These are phyloP conservation scores for Esox niger DNA, from an alignment of 2,113 vertebrate genomes.

Conservation along the genomic window DNA sequence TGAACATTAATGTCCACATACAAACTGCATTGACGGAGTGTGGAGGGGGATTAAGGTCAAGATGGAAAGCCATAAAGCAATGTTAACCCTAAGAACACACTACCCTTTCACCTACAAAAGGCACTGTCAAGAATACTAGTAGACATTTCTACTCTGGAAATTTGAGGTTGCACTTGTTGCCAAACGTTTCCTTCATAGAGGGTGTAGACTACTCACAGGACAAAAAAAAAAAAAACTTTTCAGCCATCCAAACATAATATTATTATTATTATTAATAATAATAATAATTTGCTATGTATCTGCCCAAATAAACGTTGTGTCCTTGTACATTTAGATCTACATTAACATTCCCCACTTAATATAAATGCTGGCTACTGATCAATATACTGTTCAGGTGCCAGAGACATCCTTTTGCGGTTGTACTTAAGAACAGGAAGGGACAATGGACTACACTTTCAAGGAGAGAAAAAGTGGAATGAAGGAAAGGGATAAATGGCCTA, in stretches of 20 bases:
- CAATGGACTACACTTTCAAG: background rate
- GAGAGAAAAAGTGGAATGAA: background rate
- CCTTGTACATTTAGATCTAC: slow-evolving; percentile 16
- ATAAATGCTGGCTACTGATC: slow-evolving; percentile 2
- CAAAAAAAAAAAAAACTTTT: background rate
- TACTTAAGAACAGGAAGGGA: slow-evolving; percentile 26
- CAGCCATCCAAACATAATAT: background rate
- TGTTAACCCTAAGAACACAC: too few species aligned
- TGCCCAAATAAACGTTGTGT: background rate
- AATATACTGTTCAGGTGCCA: background rate
- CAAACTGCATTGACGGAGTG: too few species aligned
- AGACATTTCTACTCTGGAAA: too few species aligned
- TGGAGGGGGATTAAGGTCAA: too few species aligned
- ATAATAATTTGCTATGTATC: background rate
- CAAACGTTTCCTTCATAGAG: background rate
- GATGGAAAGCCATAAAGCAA: too few species aligned
- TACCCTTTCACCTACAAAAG: too few species aligned
- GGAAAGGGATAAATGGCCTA: background rate
- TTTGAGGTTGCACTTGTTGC: too few species aligned
- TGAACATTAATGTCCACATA: too few species aligned
- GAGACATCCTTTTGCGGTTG: background rate
- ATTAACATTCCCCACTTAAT: slow-evolving; percentile 19
- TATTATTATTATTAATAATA: too few species aligned
- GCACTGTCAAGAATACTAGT: too few species aligned
- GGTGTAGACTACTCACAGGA: background rate